Percentiles rank a stretch among this genome's conserved stretches.
phyloP scores from a whole-genome alignment of 2,888 invertebrate species.

The Arrhopalites spinosus region DNA sequence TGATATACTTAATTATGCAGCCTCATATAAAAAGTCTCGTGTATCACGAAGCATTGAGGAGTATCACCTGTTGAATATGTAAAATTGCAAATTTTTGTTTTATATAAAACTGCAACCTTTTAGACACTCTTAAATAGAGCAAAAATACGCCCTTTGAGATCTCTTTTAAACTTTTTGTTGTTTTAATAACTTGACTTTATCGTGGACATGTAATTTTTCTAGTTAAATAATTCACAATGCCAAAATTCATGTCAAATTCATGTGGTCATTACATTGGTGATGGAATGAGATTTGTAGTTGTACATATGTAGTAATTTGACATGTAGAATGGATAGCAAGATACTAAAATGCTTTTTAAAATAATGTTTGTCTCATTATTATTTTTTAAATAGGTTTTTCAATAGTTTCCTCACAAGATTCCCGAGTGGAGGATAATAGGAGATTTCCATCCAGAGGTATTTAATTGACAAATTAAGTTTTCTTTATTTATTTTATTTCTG shows the following conservation, averaged over 20 bases:
- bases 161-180: too few relatives aligned
- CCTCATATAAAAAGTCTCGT: too few relatives aligned
- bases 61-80: conserved; percentile 27
- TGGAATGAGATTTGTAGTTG: neutral
- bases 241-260: neutral
- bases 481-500: neutral
- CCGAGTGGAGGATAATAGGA: neutral
- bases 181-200: too few relatives aligned
- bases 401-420: neutral
- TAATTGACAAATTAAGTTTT: neutral
- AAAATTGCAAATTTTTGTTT: neutral
- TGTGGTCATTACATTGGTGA: too few relatives aligned
- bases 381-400: neutral
- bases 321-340: too few relatives aligned
- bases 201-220: neutral
- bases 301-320: too few relatives aligned
- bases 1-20: neutral
- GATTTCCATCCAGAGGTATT: neutral
- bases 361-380: neutral
- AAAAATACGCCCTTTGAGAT: too few relatives aligned
- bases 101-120: neutral
- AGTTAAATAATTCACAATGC: neutral
- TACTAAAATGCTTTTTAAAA: too few relatives aligned
- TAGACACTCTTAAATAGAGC: neutral
- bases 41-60: neutral